phyloP scores from a whole-genome alignment of 2,113 vertebrate species.

The Cinclus mexicanus region DNA sequence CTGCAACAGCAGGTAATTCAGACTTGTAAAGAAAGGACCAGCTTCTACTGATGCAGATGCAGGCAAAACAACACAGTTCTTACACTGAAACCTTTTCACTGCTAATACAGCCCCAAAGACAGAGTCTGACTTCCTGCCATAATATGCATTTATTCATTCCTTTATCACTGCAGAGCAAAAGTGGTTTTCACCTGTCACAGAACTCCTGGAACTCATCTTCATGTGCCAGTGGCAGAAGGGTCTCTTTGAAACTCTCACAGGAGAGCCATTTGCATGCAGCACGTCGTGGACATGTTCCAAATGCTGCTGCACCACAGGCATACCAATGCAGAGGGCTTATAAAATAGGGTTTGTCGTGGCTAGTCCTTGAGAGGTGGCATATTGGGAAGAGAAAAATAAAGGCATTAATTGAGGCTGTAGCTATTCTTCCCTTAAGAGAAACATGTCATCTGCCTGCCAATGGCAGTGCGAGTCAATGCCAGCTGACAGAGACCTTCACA shows the following conservation, averaged over 20 bases:
- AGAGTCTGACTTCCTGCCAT: slow-evolving; percentile 15
- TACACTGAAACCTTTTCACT: slow-evolving; percentile 51
- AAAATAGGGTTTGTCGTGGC: slow-evolving; percentile 4
- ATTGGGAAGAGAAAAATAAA: slow-evolving; percentile 25
- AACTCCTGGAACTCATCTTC: slow-evolving; percentile 10
- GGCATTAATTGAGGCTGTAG: background rate
- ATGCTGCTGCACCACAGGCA: slow-evolving; percentile 11
- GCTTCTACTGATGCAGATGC: slow-evolving; percentile 35
- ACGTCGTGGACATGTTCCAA: background rate
- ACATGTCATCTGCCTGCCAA: background rate
- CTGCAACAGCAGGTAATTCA: slow-evolving; percentile 56
- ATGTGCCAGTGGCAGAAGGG: background rate
- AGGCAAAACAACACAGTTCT: slow-evolving; percentile 22
- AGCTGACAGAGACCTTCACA: background rate
- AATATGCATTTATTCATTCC: slow-evolving; percentile 9
- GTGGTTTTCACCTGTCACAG: slow-evolving; percentile 34
- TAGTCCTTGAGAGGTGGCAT: slow-evolving; percentile 23
- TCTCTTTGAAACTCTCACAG: slow-evolving; percentile 3
- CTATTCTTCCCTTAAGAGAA: background rate
- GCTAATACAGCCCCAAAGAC: background rate
- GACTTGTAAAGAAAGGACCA: slow-evolving; percentile 30
- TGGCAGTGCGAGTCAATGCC: background rate
- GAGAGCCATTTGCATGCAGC: slow-evolving; percentile 38
- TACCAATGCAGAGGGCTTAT: slow-evolving; percentile 19
- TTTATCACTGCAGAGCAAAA: slow-evolving; percentile 6